Evolutionary conservation across 2,113 vertebrate species (phyloP), one percentile per base, ranked within the genome.

Genomic region (Apodemus speciosus): DNA sequence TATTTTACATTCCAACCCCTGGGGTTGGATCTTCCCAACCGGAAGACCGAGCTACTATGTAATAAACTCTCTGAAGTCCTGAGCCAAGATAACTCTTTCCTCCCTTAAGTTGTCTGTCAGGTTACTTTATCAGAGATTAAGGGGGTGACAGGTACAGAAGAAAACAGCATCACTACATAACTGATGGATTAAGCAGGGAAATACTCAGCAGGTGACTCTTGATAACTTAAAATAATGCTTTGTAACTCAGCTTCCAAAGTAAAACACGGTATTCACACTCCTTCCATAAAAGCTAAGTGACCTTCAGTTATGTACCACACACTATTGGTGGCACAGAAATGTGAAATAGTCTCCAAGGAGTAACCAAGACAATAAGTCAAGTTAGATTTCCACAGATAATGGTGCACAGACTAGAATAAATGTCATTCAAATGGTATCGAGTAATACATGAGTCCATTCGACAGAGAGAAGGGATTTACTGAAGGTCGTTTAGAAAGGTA

Each of bases 401-500:
- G 30, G 4, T 90, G 88, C 72, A 90, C 30, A 85, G 66, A 85
- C 72, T 51, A 56, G 40, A 56, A 68, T 72, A 94, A 90, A 84
- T 80, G 88, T 88, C 88, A 88, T 60, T 73, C 23, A 85, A 92
- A 88, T 40, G 32, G 49, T 64, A 94, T 75, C 71, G 87, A 95
- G 87, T 72, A 95, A 95, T 66, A 88, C 49, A 88, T 64, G 71
- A 92, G 35, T 90, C 93, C 85, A 75, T 46, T 89, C 69, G 91
- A 21, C 2, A 7, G n/a, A 92, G 81, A 68, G 89, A 85, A 85
- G 25, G 93, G 62, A 92, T 93, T 83, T 94, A n/a, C 62, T 94
- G 51, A 95, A 95, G 58, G 56, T 90, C 83, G 83, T 49, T 73
- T 2, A 85, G 76, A 38, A 90, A 56, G 1, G 76, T 75, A 94